phyloP scores from a whole-genome alignment of 1,140 invertebrate species.

The Dolichoris vasculosae region DNA sequence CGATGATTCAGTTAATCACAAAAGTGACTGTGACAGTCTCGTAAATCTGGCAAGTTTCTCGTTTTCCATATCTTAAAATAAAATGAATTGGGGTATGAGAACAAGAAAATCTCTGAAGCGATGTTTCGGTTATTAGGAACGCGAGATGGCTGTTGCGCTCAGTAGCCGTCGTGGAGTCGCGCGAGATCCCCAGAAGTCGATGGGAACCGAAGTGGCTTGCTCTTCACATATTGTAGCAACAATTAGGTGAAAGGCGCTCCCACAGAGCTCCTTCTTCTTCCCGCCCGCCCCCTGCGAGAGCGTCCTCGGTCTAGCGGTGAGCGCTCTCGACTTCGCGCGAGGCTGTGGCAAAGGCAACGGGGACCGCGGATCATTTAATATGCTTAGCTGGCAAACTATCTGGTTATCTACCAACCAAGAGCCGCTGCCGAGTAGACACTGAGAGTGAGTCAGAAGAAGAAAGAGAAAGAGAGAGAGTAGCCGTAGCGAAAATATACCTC shows the following conservation, averaged over 20 bases:
- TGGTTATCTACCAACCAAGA: not conserved
- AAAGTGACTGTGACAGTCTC: too few relatives aligned
- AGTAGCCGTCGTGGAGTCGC: slow-evolving; percentile 41
- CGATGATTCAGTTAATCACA: too few relatives aligned
- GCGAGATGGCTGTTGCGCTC: not conserved
- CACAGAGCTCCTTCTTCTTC: slow-evolving; percentile 57
- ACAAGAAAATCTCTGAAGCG: slow-evolving; percentile 4
- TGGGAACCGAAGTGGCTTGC: slow-evolving; percentile 70
- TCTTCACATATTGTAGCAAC: slow-evolving; percentile 75
- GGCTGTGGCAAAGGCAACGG: slow-evolving; percentile 48
- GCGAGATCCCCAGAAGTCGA: slow-evolving; percentile 65
- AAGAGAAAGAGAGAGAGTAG: not conserved
- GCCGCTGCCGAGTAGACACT: not conserved
- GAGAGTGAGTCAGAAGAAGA: not conserved
- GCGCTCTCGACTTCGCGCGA: slow-evolving; percentile 18
- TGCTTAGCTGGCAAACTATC: slow-evolving; percentile 55
- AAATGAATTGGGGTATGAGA: not conserved
- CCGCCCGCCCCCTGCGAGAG: not conserved
- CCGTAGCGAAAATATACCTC: slow-evolving; percentile 50
- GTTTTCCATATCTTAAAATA: not conserved
- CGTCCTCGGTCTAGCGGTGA: not conserved
- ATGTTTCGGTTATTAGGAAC: slow-evolving; percentile 10
- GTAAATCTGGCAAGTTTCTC: too few relatives aligned
- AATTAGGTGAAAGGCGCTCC: slow-evolving; percentile 75
- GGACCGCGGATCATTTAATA: slow-evolving; percentile 67